Evolutionary conservation across 2,888 invertebrate genomes (phyloP).

Genomic region (Xestia xanthographa): DNA sequence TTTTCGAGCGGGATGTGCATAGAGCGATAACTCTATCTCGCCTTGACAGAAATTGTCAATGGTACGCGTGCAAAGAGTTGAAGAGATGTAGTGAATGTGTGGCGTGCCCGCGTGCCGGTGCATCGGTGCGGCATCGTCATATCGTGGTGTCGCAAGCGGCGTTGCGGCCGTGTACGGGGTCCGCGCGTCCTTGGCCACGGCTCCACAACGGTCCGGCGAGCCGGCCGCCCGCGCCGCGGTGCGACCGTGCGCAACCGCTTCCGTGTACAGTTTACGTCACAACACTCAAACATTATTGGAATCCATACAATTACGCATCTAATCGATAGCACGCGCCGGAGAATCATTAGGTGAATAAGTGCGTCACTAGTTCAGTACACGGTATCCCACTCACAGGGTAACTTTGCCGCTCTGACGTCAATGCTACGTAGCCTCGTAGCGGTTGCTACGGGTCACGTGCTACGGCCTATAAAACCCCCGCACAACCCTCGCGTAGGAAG

Average conservation of each 20-base stretch:
- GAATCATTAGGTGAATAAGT: slow-evolving; percentile 60
- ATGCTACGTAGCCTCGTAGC: slow-evolving; percentile 70
- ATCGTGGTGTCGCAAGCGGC: slow-evolving; percentile 77
- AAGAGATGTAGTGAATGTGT: slow-evolving; percentile 51
- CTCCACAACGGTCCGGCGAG: slow-evolving; percentile 70
- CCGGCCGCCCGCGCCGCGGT: slow-evolving; percentile 62
- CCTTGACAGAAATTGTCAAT: neutral
- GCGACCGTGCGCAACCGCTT: slow-evolving; percentile 84
- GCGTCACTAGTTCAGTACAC: slow-evolving; percentile 73
- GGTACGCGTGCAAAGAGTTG: slow-evolving; percentile 16
- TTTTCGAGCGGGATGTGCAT: slow-evolving; percentile 19
- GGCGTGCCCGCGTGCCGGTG: slow-evolving; percentile 47
- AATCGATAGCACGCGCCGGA: slow-evolving; percentile 73
- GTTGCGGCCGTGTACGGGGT: slow-evolving; percentile 75
- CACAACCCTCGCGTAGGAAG: slow-evolving; percentile 72
- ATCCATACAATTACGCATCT: slow-evolving; percentile 68
- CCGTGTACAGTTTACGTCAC: slow-evolving; percentile 82
- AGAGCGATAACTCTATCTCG: slow-evolving; percentile 16
- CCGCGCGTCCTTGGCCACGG: slow-evolving; percentile 83
- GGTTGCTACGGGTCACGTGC: slow-evolving; percentile 77
- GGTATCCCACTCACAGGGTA: slow-evolving; percentile 65
- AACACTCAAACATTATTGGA: slow-evolving; percentile 58
- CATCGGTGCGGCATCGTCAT: slow-evolving; percentile 69
- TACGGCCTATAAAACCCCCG: slow-evolving; percentile 65
- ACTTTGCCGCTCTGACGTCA: slow-evolving; percentile 82